Evolutionary conservation across 2,797 vertebrate genomes (phyloP), one percentile per base, ranked within the genome.

Genomic region (Parauchenoglanis punctatus): DNA sequence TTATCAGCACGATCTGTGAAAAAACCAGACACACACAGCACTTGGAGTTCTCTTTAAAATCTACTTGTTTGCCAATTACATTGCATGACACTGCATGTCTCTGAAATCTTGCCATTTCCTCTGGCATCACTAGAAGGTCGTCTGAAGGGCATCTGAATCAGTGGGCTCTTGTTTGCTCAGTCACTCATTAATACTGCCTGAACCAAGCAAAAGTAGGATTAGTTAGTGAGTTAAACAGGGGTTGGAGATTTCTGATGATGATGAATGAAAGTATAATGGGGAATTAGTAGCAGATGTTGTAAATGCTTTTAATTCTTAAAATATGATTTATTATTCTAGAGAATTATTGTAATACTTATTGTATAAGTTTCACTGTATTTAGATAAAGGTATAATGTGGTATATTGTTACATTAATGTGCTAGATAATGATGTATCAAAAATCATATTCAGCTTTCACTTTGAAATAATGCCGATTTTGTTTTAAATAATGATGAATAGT

Each of bases 41-140:
- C 80, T 81, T 61, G 44, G 82, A 80, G 76, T 87, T 87, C 56
- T 81, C 11, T 89, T 89, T 80, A 83, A 85, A 87, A 86, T 15
- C 56, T 68, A 17, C 70, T 61, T 54, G 4, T 76, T 77, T 2
- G 75, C 61, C 61, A 70, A 54, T 59, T 82, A 85, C 78, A 68
- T 72, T 61, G 75, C 85, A 76, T 88, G 83, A 84, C 84, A 82
- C 89, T 28, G 80, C 65, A 70, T 52, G 86, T 88, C 85, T 88
- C 85, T 86, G 85, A 89, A 89, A 86, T 87, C 85, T 88, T 87
- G 88, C 85, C 76, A 85, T 88, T 90, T 87, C 81, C 90, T 83
- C 80, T 80, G 89, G 87, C 81, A 89, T 65, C 73, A 59, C 77
- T 81, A 54, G 67, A 85, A 85, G 83, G 88, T 86, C 86, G 82